Percentiles rank a stretch among this genome's conserved stretches.
These are phyloP conservation scores for Lagorchestes hirsutus DNA, from an alignment of 2,797 vertebrate species.

Conservation along the genomic window DNA sequence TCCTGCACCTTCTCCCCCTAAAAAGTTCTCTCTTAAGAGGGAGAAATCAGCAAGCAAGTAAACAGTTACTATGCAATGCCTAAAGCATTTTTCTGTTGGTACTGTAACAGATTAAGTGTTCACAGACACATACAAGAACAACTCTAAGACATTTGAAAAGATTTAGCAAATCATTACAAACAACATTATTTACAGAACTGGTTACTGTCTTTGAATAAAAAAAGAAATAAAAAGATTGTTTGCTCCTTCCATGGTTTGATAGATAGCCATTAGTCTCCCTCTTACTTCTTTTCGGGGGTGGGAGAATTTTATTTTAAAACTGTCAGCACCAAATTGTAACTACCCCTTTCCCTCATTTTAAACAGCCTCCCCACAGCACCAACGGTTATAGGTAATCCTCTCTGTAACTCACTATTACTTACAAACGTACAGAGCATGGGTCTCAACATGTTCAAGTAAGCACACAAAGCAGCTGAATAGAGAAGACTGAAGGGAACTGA, in stretches of 20 bases:
- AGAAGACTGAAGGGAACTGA: constrained; percentile 66
- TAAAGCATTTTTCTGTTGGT: constrained; percentile 55
- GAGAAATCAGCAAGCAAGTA: constrained; percentile 51
- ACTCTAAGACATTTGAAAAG: constrained; percentile 60
- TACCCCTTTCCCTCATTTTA: constrained; percentile 62
- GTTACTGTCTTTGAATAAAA: constrained; percentile 38
- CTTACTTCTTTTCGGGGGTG: constrained; percentile 57
- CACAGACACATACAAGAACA: constrained; percentile 62
- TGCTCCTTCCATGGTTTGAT: constrained; percentile 43
- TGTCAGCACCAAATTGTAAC: constrained; percentile 41
- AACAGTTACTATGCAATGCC: constrained; percentile 57
- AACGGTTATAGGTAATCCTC: constrained; percentile 46
- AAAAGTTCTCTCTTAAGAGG: constrained; percentile 35
- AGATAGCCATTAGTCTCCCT: constrained; percentile 41
- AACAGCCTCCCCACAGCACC: constrained; percentile 49
- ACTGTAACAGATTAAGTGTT: constrained; percentile 55
- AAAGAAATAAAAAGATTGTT: constrained; percentile 49
- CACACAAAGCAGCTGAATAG: constrained; percentile 66
- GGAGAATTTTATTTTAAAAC: constrained; percentile 35
- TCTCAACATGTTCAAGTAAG: constrained; percentile 77
- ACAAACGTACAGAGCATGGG: constrained; percentile 69
- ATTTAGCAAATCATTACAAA: constrained; percentile 63
- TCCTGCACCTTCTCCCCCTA: constrained; percentile 59
- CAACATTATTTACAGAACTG: constrained; percentile 57
- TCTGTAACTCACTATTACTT: constrained; percentile 62